Conservation (phyloP, 2,113 vertebrate species). For the Mirounga angustirostris region DNA sequence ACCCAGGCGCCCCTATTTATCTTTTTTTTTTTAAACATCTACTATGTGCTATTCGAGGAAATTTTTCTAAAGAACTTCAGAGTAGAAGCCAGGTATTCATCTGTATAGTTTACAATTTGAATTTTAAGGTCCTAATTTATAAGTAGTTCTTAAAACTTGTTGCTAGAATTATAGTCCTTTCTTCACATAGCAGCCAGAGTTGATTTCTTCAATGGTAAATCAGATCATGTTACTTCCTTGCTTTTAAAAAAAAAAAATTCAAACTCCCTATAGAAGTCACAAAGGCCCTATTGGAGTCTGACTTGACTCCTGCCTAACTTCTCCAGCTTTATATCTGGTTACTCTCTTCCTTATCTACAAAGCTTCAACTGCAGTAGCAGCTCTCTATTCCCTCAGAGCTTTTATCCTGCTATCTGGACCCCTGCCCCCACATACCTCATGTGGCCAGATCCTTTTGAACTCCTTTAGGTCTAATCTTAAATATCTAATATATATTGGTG, state of each 20-base stretch:
- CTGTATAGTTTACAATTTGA: neutral
- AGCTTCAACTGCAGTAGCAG: neutral
- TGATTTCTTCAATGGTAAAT: neutral
- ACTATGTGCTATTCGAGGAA: neutral
- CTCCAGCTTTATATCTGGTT: neutral
- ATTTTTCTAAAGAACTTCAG: neutral
- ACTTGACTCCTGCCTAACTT: neutral
- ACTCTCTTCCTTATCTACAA: neutral
- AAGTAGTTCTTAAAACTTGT: neutral
- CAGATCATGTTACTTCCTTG: neutral
- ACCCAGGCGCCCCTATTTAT: neutral
- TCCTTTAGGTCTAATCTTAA: neutral
- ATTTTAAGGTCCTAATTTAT: neutral
- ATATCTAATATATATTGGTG: neutral
- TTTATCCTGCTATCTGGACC: neutral
- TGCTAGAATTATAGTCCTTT: neutral
- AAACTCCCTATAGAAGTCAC: neutral
- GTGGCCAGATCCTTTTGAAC: neutral
- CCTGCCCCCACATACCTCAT: neutral
- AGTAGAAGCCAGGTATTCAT: neutral
- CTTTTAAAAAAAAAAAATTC: neutral
- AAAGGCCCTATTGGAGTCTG: neutral
- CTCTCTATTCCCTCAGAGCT: neutral
- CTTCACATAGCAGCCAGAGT: neutral
- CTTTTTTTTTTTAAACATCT: neutral